Conservation (phyloP, 2,113 vertebrate species). For the Xenopus tropicalis region DNA sequence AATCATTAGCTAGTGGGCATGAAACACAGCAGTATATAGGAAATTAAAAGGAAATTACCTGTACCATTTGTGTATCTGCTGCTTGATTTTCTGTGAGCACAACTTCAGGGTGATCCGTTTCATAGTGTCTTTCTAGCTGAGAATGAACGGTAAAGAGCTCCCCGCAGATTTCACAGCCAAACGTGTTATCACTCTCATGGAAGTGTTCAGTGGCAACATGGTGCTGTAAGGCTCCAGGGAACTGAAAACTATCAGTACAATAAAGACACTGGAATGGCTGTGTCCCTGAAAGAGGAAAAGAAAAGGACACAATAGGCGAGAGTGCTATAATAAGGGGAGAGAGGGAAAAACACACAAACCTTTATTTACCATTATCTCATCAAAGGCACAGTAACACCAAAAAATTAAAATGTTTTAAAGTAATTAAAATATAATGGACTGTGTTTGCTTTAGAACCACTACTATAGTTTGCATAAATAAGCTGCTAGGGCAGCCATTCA, state of each 20-base stretch:
- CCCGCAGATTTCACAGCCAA: slow-evolving; percentile 68
- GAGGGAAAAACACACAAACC: no score
- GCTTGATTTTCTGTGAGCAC: slow-evolving; percentile 52
- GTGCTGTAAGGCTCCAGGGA: slow-evolving; percentile 70
- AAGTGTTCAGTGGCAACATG: slow-evolving; percentile 64
- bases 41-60: slow-evolving; percentile 47
- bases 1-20: no score
- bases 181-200: slow-evolving; percentile 57
- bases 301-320: background rate
- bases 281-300: slow-evolving; percentile 44
- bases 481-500: no score
- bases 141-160: slow-evolving; percentile 66
- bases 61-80: slow-evolving; percentile 60
- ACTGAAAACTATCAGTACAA: slow-evolving; percentile 61
- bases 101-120: slow-evolving; percentile 65
- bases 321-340: background rate
- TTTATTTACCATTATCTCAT: no score
- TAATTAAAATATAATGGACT: no score
- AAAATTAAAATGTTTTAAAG: no score
- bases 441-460: no score
- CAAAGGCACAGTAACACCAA: no score
- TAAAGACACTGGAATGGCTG: slow-evolving; percentile 58
- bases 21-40: no score
- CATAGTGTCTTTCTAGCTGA: slow-evolving; percentile 71
- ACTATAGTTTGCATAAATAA: no score